Percentiles rank a stretch among this genome's conserved stretches.
Conservation (phyloP, 2,113 vertebrate genomes). For the Vanacampus margaritifer region DNA sequence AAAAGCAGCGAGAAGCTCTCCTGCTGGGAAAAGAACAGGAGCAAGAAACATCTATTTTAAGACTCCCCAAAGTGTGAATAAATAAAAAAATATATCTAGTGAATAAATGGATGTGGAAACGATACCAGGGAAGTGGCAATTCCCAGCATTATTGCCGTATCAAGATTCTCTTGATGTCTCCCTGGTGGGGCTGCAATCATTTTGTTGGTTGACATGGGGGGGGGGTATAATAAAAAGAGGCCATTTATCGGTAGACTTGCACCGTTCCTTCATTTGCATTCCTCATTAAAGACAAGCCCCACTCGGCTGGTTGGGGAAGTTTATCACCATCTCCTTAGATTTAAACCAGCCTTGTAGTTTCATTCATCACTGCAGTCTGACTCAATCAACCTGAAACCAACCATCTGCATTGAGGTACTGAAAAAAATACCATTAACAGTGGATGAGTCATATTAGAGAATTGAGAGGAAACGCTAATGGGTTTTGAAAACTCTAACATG, state of each 20-base stretch:
- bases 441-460: constrained; percentile 31
- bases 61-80: constrained; percentile 42
- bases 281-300: background rate
- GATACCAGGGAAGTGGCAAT: constrained; percentile 20
- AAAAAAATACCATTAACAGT: background rate
- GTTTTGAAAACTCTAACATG: constrained; percentile 41
- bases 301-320: background rate
- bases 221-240: constrained; percentile 34
- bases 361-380: constrained; percentile 6
- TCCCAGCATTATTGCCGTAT: constrained; percentile 22
- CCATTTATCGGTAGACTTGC: constrained; percentile 21
- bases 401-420: constrained; percentile 2
- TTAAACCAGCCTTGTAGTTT: constrained; percentile 15
- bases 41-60: constrained; percentile 33
- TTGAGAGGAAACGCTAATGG: constrained; percentile 33
- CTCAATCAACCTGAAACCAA: constrained; percentile 14
- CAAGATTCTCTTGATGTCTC: constrained; percentile 26
- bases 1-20: constrained; percentile 14
- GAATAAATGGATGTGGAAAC: constrained; percentile 34
- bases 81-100: constrained; percentile 26
- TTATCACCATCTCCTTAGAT: constrained; percentile 24
- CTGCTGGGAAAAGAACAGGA: constrained; percentile 14
- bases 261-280: constrained; percentile 34
- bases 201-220: constrained; percentile 21
- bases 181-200: constrained; percentile 32